These are phyloP conservation scores for Apaloderma vittatum DNA, from an alignment of 2,113 vertebrate species.

Conservation along the genomic window DNA sequence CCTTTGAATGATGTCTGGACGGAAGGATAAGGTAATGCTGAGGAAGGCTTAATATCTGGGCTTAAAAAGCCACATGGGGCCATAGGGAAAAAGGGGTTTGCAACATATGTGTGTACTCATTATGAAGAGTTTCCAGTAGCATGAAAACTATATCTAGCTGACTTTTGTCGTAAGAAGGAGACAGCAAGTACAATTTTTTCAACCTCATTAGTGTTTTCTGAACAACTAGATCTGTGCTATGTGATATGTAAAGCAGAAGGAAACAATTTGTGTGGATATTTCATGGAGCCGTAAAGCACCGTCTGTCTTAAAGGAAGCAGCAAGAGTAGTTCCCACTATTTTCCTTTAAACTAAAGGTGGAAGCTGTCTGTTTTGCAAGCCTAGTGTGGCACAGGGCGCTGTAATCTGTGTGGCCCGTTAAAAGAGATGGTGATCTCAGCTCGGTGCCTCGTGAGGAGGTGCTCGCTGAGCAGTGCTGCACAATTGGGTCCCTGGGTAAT, in stretches of 20 bases:
- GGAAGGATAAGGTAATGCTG: slow-evolving; percentile 48
- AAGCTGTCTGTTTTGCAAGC: neutral
- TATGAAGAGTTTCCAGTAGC: slow-evolving; percentile 10
- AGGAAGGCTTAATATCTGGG: slow-evolving; percentile 49
- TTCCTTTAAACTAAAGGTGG: neutral
- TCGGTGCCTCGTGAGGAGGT: neutral
- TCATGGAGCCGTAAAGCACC: neutral
- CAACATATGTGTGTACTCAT: neutral
- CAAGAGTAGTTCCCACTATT: neutral
- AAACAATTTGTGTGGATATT: slow-evolving; percentile 21
- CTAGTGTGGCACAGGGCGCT: accelerated
- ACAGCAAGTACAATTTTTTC: neutral
- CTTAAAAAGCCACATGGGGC: slow-evolving; percentile 33
- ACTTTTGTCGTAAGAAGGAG: neutral
- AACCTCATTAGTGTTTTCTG: neutral
- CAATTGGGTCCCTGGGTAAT: slow-evolving; percentile 62
- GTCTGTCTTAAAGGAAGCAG: neutral
- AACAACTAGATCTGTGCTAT: neutral
- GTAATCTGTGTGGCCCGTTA: neutral
- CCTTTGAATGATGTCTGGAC: slow-evolving; percentile 28
- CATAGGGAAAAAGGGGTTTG: neutral
- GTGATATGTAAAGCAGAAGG: slow-evolving; percentile 9
- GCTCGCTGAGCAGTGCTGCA: neutral
- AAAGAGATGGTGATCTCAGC: neutral
- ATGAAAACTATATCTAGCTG: neutral